Evolutionary conservation across 2,113 vertebrate genomes (phyloP).

Genomic region (Anolis carolinensis): DNA sequence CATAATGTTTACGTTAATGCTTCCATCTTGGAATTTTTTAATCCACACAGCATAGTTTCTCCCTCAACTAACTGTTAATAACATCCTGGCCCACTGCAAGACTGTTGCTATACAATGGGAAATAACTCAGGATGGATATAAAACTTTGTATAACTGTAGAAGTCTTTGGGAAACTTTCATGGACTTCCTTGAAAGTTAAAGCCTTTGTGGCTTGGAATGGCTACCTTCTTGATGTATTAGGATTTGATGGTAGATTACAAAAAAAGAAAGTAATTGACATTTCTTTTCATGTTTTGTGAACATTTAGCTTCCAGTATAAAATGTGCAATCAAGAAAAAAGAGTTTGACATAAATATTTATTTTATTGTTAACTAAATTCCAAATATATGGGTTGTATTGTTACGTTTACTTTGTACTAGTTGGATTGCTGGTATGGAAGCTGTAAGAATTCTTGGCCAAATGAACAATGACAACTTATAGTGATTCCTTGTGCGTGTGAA

Average conservation of each 20-base stretch:
- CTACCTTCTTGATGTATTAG: constrained; percentile 81
- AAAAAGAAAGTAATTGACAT: constrained; percentile 78
- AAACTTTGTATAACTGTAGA: constrained; percentile 70
- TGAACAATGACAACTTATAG: constrained; percentile 58
- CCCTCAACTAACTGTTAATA: constrained; percentile 65
- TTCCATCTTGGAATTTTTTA: constrained; percentile 75
- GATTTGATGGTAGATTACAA: constrained; percentile 78
- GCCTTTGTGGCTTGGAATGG: constrained; percentile 67
- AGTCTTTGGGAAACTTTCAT: constrained; percentile 67
- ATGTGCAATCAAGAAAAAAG: constrained; percentile 81
- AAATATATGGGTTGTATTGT: constrained; percentile 69
- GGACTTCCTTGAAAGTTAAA: constrained; percentile 68
- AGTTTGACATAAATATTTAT: constrained; percentile 74
- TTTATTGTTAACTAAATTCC: constrained; percentile 76
- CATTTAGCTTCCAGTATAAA: constrained; percentile 86
- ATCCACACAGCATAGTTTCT: constrained; percentile 70
- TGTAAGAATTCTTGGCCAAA: constrained; percentile 64
- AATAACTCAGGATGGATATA: constrained; percentile 78
- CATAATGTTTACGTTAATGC: constrained; percentile 69
- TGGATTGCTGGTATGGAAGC: constrained; percentile 80
- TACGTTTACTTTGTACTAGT: constrained; percentile 73
- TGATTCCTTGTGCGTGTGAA: constrained; percentile 56
- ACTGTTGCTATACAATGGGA: constrained; percentile 68
- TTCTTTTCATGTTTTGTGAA: constrained; percentile 84
- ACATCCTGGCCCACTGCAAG: constrained; percentile 70